A percentile compares a stretch with the other conserved stretches of the same genome.
phyloP scores from a whole-genome alignment of 2,113 vertebrate species.

The Thymallus thymallus region DNA sequence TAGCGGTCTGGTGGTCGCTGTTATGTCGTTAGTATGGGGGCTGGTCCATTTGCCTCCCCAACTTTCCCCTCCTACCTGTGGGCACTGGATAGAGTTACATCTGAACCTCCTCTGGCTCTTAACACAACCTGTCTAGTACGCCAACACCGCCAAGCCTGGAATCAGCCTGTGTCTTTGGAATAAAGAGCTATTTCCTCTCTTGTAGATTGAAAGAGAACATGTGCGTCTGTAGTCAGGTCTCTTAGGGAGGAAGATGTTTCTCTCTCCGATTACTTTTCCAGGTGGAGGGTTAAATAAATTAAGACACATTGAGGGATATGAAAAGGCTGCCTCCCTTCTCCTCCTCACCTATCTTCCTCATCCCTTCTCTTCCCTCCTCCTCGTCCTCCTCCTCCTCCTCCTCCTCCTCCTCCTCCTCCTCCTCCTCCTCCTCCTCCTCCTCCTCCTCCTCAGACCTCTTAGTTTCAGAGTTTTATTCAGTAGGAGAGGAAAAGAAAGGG shows the following conservation, averaged over 20 bases:
- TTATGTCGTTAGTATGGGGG: not conserved
- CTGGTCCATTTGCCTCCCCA: not conserved
- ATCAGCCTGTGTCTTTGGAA: constrained; percentile 22
- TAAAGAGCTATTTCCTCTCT: constrained; percentile 27
- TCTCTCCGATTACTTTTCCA: constrained; percentile 75
- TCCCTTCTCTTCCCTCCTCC: constrained; percentile 10
- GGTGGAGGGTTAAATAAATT: constrained; percentile 66
- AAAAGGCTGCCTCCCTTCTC: not conserved
- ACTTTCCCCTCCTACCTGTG: not conserved
- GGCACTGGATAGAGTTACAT: not conserved
- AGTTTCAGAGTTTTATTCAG: constrained; percentile 31
- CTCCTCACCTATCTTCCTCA: no score
- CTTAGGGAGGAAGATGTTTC: constrained; percentile 68
- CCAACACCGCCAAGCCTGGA: constrained; percentile 2
- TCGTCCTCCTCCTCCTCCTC: not conserved
- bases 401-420: no score
- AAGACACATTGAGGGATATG: constrained; percentile 54
- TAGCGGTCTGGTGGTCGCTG: not conserved
- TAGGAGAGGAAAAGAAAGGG: constrained; percentile 4
- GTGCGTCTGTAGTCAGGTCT: constrained; percentile 51
- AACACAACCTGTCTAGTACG: constrained; percentile 21
- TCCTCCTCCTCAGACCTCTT: not conserved
- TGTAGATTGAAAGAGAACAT: constrained; percentile 31
- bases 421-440: no score
- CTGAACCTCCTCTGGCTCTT: constrained; percentile 6